Conservation (phyloP, 2,113 vertebrate species). For the Pomatorhinus ruficollis region DNA sequence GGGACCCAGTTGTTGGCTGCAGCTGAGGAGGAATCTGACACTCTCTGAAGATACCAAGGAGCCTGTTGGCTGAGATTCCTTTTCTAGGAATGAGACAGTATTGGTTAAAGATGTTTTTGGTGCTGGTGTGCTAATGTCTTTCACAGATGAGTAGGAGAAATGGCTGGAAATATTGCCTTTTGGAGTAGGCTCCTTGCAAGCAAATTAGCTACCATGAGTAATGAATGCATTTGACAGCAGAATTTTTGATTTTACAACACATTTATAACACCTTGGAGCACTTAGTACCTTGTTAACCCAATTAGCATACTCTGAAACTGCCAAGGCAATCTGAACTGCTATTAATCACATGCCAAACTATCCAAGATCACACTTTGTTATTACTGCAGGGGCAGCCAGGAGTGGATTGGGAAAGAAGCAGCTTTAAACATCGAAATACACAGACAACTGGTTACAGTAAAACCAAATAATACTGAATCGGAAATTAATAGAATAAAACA, state of each 20-base stretch:
- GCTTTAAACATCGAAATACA: neutral
- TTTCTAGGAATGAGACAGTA: neutral
- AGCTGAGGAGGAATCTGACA: neutral
- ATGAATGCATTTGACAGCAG: constrained; percentile 9
- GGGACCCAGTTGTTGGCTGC: neutral
- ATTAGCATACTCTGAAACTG: constrained; percentile 30
- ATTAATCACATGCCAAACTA: constrained; percentile 25
- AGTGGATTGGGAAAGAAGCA: neutral
- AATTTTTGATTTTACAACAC: constrained; percentile 23
- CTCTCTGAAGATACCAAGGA: neutral
- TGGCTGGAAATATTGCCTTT: neutral
- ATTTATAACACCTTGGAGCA: constrained; percentile 35
- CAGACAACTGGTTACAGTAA: neutral
- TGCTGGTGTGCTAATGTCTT: neutral
- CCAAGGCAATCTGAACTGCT: constrained; percentile 19
- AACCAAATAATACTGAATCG: neutral
- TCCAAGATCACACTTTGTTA: neutral
- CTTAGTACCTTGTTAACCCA: constrained; percentile 48
- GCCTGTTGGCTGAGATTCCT: neutral
- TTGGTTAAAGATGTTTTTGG: neutral
- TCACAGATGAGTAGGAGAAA: neutral
- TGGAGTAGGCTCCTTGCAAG: neutral
- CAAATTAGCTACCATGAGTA: neutral
- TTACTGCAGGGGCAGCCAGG: neutral
- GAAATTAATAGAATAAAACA: neutral